Percentiles rank a stretch among this genome's conserved stretches.
Evolutionary conservation across 2,888 invertebrate genomes (phyloP).

Genomic region (Megaustenia siamemsis): DNA sequence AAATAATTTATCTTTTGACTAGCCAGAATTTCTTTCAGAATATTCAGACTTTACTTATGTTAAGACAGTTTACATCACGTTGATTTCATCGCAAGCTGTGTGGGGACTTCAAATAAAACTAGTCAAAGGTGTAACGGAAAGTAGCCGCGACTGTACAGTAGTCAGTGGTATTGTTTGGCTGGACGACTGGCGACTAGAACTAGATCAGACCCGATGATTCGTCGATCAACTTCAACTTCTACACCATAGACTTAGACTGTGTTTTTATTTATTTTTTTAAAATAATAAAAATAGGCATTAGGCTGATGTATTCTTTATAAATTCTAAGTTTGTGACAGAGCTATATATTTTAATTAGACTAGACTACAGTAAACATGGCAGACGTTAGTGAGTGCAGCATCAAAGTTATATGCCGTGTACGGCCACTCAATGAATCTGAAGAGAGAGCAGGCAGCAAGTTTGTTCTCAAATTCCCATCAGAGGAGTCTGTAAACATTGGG

Average conservation of each 20-base stretch:
- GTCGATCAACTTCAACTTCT: too few species aligned
- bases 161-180: too few species aligned
- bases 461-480: constrained; percentile 97
- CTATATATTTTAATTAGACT: neutral
- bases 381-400: constrained; percentile 78
- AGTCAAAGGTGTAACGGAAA: neutral
- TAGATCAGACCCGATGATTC: too few species aligned
- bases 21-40: neutral
- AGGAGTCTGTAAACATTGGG: constrained; percentile 80
- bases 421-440: constrained; percentile 98
- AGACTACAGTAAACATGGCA: constrained; percentile 49
- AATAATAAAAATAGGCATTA: neutral
- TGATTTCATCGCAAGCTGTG: neutral
- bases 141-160: neutral
- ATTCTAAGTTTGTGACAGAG: neutral
- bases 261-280: too few species aligned
- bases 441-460: constrained; percentile 99
- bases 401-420: constrained; percentile 99
- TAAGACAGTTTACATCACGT: neutral
- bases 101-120: neutral
- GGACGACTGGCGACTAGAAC: too few species aligned
- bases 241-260: too few species aligned
- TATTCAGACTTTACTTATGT: neutral
- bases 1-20: neutral
- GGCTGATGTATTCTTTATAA: too few species aligned